Base-by-base conservation (phyloP, 1,140 invertebrate species). In the Drosophila navojoa region DNA sequence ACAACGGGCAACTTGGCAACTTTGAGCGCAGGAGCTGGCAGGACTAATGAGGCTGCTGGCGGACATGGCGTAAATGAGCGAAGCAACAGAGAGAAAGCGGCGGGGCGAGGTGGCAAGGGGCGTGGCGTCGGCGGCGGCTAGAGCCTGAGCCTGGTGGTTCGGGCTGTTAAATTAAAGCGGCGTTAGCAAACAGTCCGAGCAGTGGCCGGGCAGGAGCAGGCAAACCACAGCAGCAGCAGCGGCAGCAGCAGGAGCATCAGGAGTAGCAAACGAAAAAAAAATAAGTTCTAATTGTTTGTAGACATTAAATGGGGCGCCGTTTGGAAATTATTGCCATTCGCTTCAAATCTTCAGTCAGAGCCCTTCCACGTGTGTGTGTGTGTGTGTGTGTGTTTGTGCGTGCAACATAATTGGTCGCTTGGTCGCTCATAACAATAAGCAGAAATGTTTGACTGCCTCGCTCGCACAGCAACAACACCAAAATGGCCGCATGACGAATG, bases 231-330 rank as follows among this genome's bases (percentile, higher is more conserved):
- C 57, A 69, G 11, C 49, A 45, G 25, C 1, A 45, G 32, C 22
- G 52, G 15, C 29, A 29, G 38, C 25, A n/a, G 29, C n/a, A 49
- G 25, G 2, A 69, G 38, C 32, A 32, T n/a, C 19, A 22, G 19
- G 19, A 29, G 40, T 49, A 69, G n/a, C 35, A 44, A 15, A 49
- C 53, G 53, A 42, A 47, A 54, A 53, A 71, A 64, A 70, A 81
- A 75, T 29, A 70, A 75, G 62, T 81, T 82, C 75, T 81, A 82
- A 82, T 81, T 82, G 79, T 81, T 82, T 81, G 79, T 77, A 80
- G 79, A 77, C 79, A 75, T 77, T 82, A 82, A 82, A 82, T 81
- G 79, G 72, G 70, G 54, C 66, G 71, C 78, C 74, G 68, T 75
- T 81, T 81, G 79, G 75, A 81, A 81, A 81, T 81, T 70, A 77